A percentile compares a stretch with the other conserved stretches of the same genome.
Conservation (phyloP, 2,888 invertebrate species). For the Apotomis turbidana region DNA sequence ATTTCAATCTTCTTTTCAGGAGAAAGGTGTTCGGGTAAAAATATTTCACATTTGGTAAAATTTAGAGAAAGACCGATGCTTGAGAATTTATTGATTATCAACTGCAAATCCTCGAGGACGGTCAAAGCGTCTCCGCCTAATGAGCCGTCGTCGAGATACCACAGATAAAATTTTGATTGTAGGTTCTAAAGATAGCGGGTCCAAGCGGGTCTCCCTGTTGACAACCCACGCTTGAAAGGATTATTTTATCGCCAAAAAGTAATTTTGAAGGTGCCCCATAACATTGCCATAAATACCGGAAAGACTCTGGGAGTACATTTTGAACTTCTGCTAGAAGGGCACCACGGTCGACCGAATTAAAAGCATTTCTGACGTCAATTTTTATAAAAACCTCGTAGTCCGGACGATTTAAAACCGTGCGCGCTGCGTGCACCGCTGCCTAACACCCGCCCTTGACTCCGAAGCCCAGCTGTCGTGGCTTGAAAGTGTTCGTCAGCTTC, state of each 20-base stretch:
- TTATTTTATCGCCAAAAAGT: not conserved
- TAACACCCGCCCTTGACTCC: not conserved
- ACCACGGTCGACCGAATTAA: not conserved
- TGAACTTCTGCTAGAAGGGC: not conserved
- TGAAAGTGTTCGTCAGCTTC: no score
- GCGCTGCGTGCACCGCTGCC: not conserved
- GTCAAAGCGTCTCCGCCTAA: no score
- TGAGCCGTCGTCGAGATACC: no score
- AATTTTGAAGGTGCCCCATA: not conserved
- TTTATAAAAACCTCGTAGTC: constrained; percentile 1
- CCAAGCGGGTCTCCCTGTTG: not conserved
- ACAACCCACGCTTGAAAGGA: not conserved
- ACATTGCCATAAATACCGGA: not conserved
- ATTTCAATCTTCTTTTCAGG: no score
- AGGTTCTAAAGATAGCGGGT: not conserved
- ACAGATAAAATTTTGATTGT: no score
- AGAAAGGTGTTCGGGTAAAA: no score
- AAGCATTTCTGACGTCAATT: not conserved
- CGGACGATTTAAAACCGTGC: not conserved
- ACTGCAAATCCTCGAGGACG: no score
- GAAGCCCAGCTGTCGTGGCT: no score
- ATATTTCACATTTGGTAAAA: no score
- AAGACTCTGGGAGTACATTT: not conserved
- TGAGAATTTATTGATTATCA: no score
- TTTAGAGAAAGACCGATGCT: no score